phyloP scores from a whole-genome alignment of 2,888 invertebrate genomes.

The Argynnis bischoffii region DNA sequence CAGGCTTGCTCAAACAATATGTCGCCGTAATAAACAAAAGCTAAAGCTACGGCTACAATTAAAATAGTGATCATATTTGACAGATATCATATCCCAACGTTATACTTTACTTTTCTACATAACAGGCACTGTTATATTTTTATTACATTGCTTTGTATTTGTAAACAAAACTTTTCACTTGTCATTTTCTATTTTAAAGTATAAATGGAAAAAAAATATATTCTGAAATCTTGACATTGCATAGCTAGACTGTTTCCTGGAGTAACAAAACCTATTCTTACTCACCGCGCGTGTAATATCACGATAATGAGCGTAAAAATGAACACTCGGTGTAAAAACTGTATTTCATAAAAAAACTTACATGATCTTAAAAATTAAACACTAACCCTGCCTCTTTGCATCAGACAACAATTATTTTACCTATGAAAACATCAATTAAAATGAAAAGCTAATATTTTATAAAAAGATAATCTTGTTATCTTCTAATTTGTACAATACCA shows the following conservation, averaged over 20 bases:
- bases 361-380: no score
- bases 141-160: conserved; percentile 2
- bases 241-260: conserved; percentile 34
- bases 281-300: conserved; percentile 55
- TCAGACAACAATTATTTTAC: no score
- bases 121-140: no score
- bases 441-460: no score
- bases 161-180: conserved; percentile 30
- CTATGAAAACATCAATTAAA: no score
- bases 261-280: conserved; percentile 37
- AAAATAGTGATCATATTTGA: neutral
- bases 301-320: conserved; percentile 61
- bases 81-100: neutral
- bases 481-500: no score
- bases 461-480: no score
- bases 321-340: conserved; percentile 50
- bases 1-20: conserved; percentile 67
- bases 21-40: conserved; percentile 47
- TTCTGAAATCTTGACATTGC: conserved; percentile 39
- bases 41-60: conserved; percentile 9
- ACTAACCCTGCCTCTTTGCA: no score
- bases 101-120: conserved; percentile 12
- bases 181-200: conserved; percentile 24
- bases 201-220: neutral
- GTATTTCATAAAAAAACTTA: neutral